Percentiles rank a stretch among this genome's conserved stretches.
phyloP scores from a whole-genome alignment of 2,888 invertebrate species.

The Pseudanteris insignis region DNA sequence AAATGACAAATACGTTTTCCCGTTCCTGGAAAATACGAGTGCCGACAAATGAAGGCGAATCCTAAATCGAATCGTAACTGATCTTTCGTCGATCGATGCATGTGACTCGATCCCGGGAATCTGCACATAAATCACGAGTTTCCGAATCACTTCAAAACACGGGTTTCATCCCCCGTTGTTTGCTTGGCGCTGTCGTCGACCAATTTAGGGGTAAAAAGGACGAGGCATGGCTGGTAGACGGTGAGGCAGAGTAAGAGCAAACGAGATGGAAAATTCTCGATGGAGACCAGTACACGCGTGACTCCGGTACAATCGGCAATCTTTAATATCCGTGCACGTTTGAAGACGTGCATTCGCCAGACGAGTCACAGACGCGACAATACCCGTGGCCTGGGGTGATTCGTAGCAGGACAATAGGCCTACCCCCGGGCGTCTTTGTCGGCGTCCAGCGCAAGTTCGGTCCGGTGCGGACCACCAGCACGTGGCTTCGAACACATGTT shows the following conservation, averaged over 20 bases:
- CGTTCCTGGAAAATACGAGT: constrained; percentile 11
- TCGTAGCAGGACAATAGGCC: constrained; percentile 29
- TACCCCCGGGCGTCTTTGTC: constrained; percentile 39
- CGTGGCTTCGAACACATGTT: constrained; percentile 34
- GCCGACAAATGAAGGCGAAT: constrained; percentile 25
- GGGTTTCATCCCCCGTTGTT: background rate
- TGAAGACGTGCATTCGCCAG: constrained; percentile 29
- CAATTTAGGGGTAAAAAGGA: too few relatives aligned
- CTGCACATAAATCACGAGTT: constrained; percentile 19
- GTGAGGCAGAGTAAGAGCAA: too few relatives aligned
- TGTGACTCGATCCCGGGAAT: constrained; percentile 15
- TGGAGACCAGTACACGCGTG: too few relatives aligned
- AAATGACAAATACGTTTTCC: constrained; percentile 14
- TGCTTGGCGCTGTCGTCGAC: constrained; percentile 2
- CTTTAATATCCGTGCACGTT: constrained; percentile 17
- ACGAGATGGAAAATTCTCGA: too few relatives aligned
- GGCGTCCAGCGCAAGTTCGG: constrained; percentile 27
- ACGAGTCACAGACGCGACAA: constrained; percentile 34
- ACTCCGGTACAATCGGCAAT: background rate
- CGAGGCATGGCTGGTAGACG: too few relatives aligned
- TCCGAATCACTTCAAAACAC: constrained; percentile 15
- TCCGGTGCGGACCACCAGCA: constrained; percentile 38
- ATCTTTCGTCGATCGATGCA: constrained; percentile 10
- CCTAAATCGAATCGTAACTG: constrained; percentile 18
- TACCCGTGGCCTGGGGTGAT: constrained; percentile 7